phyloP scores from a whole-genome alignment of 2,888 invertebrate species.

The Parnassius glacialis region DNA sequence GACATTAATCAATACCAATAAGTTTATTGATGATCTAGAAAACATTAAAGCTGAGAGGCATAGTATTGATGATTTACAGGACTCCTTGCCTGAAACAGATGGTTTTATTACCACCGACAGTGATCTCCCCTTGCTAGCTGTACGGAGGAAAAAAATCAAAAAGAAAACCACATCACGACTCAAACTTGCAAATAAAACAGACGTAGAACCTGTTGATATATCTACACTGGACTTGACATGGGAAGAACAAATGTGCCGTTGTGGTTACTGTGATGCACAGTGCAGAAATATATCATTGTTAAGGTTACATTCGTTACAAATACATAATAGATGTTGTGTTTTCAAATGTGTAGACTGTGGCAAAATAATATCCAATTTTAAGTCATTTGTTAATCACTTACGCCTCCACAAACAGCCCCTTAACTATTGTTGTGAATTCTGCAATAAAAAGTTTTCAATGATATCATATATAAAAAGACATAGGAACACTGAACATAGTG shows the following conservation, averaged over 20 bases:
- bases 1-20: conserved; percentile 40
- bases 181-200: conserved; percentile 15
- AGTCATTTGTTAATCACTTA: conserved; percentile 60
- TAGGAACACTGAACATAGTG: conserved; percentile 43
- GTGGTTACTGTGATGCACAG: conserved; percentile 65
- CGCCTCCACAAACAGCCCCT: conserved; percentile 58
- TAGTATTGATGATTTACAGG: conserved; percentile 39
- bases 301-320: conserved; percentile 64
- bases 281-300: conserved; percentile 62
- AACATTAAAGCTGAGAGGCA: conserved; percentile 50
- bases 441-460: conserved; percentile 53
- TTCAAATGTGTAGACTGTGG: conserved; percentile 68
- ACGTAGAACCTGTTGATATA: conserved; percentile 33
- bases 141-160: conserved; percentile 48
- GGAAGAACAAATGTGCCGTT: conserved; percentile 65
- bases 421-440: conserved; percentile 64
- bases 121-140: conserved; percentile 52
- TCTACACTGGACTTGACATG: conserved; percentile 46
- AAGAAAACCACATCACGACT: conserved; percentile 36
- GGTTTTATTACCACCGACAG: conserved; percentile 56
- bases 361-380: conserved; percentile 53
- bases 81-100: conserved; percentile 34
- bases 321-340: conserved; percentile 59
- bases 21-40: conserved; percentile 38
- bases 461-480: conserved; percentile 55